Percentiles rank a stretch among this genome's conserved stretches.
These are phyloP conservation scores for Chiloscyllium punctatum DNA, from an alignment of 2,797 vertebrate genomes.

Conservation along the genomic window DNA sequence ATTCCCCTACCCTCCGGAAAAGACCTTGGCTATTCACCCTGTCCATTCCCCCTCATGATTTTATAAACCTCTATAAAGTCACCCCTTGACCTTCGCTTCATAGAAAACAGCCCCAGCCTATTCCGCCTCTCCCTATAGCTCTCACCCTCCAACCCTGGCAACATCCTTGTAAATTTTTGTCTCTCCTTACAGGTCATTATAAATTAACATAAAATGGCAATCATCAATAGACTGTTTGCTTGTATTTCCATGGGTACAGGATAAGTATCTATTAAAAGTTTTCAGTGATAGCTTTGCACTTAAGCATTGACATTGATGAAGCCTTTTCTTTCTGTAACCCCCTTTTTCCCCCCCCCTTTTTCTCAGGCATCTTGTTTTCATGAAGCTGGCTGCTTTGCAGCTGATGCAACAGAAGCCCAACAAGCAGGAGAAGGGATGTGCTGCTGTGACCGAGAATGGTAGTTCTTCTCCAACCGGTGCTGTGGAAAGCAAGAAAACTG, in stretches of 20 bases:
- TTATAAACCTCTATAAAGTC: too few species aligned
- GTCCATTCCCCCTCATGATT: too few species aligned
- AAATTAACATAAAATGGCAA: background rate
- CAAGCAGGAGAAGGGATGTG: slow-evolving; percentile 57
- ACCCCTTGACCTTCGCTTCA: too few species aligned
- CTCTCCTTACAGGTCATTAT: background rate
- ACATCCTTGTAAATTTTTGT: too few species aligned
- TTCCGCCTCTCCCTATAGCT: too few species aligned
- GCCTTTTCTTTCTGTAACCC: background rate
- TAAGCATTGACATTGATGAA: background rate
- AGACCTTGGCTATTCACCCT: too few species aligned
- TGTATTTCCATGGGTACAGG: background rate
- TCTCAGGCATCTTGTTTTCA: slow-evolving; percentile 89
- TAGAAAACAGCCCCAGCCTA: too few species aligned
- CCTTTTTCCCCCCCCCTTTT: background rate
- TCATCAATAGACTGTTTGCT: background rate
- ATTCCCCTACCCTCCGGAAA: too few species aligned
- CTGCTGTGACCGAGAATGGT: background rate
- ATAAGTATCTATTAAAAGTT: background rate
- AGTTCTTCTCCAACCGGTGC: too few species aligned
- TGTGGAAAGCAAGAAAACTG: background rate
- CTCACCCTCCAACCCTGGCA: too few species aligned
- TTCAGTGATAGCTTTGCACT: background rate
- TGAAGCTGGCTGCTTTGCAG: slow-evolving; percentile 96
- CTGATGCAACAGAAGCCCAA: slow-evolving; percentile 95